phyloP scores from a whole-genome alignment of 2,888 invertebrate species.

The Rhamphomyia laevipes region DNA sequence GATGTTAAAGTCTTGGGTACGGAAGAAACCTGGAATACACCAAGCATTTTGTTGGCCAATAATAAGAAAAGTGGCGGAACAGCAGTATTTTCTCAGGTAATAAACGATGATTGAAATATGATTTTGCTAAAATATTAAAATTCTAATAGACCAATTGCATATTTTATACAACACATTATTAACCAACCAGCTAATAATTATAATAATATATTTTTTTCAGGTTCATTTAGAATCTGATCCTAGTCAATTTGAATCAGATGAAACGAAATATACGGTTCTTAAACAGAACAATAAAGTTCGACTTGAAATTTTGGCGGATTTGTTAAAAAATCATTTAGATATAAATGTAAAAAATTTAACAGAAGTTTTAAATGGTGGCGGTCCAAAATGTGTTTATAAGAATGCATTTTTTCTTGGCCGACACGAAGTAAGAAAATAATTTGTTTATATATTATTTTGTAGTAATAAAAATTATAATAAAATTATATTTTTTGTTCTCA shows the following conservation, averaged over 20 bases:
- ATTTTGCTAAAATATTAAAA: too few species aligned
- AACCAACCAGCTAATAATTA: not conserved
- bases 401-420: slow-evolving; percentile 58
- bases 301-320: slow-evolving; percentile 64
- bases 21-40: slow-evolving; percentile 81
- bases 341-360: slow-evolving; percentile 20
- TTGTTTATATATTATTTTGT: not conserved
- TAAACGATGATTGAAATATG: too few species aligned
- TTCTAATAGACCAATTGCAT: too few species aligned
- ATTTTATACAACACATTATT: too few species aligned
- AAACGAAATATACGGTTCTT: slow-evolving; percentile 44
- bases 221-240: slow-evolving; percentile 76
- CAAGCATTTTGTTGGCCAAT: slow-evolving; percentile 61
- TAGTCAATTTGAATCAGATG: slow-evolving; percentile 49
- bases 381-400: slow-evolving; percentile 44
- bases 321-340: slow-evolving; percentile 55
- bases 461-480: not conserved
- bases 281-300: slow-evolving; percentile 57
- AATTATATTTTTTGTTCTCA: not conserved
- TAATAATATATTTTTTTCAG: slow-evolving; percentile 33
- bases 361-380: slow-evolving; percentile 31
- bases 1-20: slow-evolving; percentile 67
- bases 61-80: slow-evolving; percentile 53
- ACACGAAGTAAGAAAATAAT: slow-evolving; percentile 51
- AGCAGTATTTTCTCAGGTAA: slow-evolving; percentile 69